Percentiles rank a stretch among this genome's conserved stretches.
Evolutionary conservation across 2,797 vertebrate genomes (phyloP).

Genomic region (Gephyroberyx darwinii): DNA sequence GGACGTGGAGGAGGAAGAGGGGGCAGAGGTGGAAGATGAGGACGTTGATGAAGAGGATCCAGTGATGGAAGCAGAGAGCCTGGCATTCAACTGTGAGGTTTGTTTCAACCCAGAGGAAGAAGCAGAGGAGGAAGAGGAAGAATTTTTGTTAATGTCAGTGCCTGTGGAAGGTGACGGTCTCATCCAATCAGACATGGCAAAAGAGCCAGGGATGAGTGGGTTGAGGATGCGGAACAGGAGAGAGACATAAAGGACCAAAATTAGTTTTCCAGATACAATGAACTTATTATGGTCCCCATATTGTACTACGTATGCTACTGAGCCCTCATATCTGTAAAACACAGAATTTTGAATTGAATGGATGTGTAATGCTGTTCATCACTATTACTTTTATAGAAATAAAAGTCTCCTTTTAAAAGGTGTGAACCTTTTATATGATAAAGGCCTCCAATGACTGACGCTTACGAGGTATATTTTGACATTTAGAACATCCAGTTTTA

Average conservation of each 20-base stretch:
- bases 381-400: constrained; percentile 8
- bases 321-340: constrained; percentile 16
- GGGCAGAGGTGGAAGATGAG: constrained; percentile 63
- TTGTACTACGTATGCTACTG: neutral
- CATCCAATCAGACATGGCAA: constrained; percentile 24
- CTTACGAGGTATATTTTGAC: constrained; percentile 3
- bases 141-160: constrained; percentile 32
- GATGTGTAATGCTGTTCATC: constrained; percentile 1
- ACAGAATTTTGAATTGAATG: neutral
- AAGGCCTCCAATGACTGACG: constrained; percentile 2
- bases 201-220: constrained; percentile 64
- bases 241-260: constrained; percentile 57
- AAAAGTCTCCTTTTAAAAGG: constrained; percentile 10
- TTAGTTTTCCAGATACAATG: neutral
- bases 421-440: neutral
- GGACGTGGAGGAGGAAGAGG: constrained; percentile 78
- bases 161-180: constrained; percentile 18
- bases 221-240: constrained; percentile 78
- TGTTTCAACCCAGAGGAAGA: constrained; percentile 79
- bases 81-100: constrained; percentile 79
- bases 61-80: constrained; percentile 88
- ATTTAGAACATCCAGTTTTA: neutral
- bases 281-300: neutral
- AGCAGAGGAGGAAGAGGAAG: constrained; percentile 67
- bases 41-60: constrained; percentile 86